Conservation (phyloP, 2,113 vertebrate species). For the Notiomystis cincta region DNA sequence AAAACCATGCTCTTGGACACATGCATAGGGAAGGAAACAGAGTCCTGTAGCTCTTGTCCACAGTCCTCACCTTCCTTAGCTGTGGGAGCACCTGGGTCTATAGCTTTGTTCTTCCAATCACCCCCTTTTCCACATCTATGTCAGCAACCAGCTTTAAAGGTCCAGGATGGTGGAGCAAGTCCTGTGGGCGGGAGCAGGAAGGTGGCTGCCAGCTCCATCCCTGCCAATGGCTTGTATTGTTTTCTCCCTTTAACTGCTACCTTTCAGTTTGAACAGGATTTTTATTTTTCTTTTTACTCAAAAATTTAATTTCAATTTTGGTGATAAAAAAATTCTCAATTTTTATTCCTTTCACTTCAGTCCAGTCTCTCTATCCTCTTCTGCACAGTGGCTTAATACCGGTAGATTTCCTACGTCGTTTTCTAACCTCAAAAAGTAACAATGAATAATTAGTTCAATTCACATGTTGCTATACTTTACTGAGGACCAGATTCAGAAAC, state of each 20-base stretch:
- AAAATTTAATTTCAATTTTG: neutral
- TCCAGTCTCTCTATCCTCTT: neutral
- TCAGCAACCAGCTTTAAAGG: neutral
- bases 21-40: neutral
- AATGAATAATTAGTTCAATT: neutral
- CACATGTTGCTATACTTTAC: neutral
- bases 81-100: rapidly evolving
- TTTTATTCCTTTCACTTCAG: neutral
- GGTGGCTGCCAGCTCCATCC: too few species aligned
- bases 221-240: rapidly evolving
- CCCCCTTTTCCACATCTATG: too few species aligned
- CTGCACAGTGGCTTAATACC: neutral
- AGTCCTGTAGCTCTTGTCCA: neutral
- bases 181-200: too few species aligned
- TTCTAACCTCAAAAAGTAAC: neutral
- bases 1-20: neutral
- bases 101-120: neutral
- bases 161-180: too few species aligned
- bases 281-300: neutral
- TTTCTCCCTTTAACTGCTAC: neutral
- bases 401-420: neutral
- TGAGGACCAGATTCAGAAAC: neutral
- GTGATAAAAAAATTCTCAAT: neutral
- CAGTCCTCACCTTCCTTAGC: neutral
- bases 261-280: neutral